These are phyloP conservation scores for Platypus cylindrus DNA, from an alignment of 2,888 invertebrate species.

Conservation along the genomic window DNA sequence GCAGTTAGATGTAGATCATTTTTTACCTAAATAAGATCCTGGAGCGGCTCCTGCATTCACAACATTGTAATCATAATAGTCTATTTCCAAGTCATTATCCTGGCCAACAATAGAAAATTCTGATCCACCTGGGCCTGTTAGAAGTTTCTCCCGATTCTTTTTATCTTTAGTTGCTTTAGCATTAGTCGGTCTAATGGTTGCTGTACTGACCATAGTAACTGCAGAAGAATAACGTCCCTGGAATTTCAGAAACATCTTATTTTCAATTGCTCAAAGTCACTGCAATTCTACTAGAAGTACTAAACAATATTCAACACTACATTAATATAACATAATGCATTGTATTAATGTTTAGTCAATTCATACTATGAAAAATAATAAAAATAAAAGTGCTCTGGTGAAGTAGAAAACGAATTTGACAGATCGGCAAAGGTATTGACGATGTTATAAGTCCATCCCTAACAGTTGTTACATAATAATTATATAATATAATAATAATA, in stretches of 20 bases:
- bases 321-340: no score
- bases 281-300: no score
- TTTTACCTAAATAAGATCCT: constrained; percentile 54
- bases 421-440: no score
- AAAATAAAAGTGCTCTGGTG: constrained; percentile 30
- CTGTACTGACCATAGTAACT: constrained; percentile 50
- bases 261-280: constrained; percentile 1
- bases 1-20: background rate
- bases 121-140: constrained; percentile 51
- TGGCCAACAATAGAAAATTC: constrained; percentile 65
- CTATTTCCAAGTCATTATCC: constrained; percentile 67
- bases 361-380: no score
- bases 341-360: no score
- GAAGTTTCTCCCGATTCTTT: constrained; percentile 55
- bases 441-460: no score
- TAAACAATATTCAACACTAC: no score
- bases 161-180: constrained; percentile 69
- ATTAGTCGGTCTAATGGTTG: constrained; percentile 50
- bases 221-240: constrained; percentile 65
- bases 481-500: no score
- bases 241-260: constrained; percentile 4
- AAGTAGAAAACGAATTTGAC: constrained; percentile 13
- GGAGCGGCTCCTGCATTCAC: constrained; percentile 72
- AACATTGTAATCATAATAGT: constrained; percentile 83
- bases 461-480: no score